Base-by-base conservation (phyloP, 1,140 invertebrate genomes). In the Tetragonula clypearis region DNA sequence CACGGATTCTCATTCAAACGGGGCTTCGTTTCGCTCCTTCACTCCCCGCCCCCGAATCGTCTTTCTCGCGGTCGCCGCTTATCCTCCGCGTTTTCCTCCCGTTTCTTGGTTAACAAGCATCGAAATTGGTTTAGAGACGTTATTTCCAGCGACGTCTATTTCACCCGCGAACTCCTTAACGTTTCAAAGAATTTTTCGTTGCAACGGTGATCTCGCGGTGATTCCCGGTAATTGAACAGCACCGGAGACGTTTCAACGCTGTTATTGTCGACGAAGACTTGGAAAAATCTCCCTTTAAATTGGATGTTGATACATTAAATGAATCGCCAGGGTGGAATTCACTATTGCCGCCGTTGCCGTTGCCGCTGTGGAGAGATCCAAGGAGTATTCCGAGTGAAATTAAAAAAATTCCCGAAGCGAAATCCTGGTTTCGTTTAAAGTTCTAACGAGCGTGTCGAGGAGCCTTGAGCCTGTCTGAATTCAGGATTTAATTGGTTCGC, bases 401-500 rank as follows among this genome's bases (percentile, higher is more conserved):
- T 73, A 62, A 81, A 81, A 81, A 72, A 69, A 49, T 71, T 60
- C 55, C n/a, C 35, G 6, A 53, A 41, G 56, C 21, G 79, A 81
- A 62, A 60, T 73, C 35, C 35, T 62, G 41, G 19, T 71, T 72
- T 72, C 79, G 66, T 79, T 68, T 79, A 53, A 79, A 68, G 60
- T 79, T 79, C 77, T 79, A 68, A 66, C 77, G 49, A 58, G 66
- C 66, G 79, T 60, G 55, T 80, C 68, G 68, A 80, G 79, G 15
- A 72, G 68, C 53, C 65, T 58, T 14, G 79, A 58, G 26, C 41
- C 69, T 62, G 65, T 72, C 55, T 66, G 53, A 80, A 71, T 41
- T 53, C 66, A 69, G 21, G 66, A 71, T 79, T 79, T 79, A 79
- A 79, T 79, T 79, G 77, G 62, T 79, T 66, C 77, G 77, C n/a